A percentile compares a stretch with the other conserved stretches of the same genome.
phyloP scores from a whole-genome alignment of 1,140 invertebrate species.

The Procambarus virginalis region DNA sequence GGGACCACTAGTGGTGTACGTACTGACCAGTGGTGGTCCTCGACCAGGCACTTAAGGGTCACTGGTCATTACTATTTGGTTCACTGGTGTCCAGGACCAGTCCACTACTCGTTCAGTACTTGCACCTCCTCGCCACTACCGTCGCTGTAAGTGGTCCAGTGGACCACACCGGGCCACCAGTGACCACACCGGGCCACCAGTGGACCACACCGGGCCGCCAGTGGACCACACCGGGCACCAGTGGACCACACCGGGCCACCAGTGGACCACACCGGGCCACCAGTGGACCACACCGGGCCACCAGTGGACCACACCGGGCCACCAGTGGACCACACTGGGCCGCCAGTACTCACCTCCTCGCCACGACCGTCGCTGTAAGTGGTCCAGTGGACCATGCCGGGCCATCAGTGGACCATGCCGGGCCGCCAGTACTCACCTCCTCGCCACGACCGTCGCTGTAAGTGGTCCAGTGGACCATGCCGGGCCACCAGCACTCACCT shows the following conservation, averaged over 20 bases:
- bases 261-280: constrained; percentile 72
- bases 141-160: not conserved
- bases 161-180: not conserved
- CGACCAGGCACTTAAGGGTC: too few species aligned
- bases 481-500: not conserved
- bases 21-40: too few species aligned
- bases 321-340: constrained; percentile 76
- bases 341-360: constrained; percentile 74
- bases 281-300: not conserved
- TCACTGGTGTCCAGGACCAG: too few species aligned
- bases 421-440: constrained; percentile 16
- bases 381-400: constrained; percentile 2
- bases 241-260: not conserved
- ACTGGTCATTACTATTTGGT: too few species aligned
- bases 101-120: too few species aligned
- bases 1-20: too few species aligned
- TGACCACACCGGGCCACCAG: not conserved
- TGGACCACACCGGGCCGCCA: not conserved
- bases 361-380: constrained; percentile 33
- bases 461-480: not conserved
- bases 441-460: constrained; percentile 24
- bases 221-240: constrained; percentile 76
- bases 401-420: constrained; percentile 1
- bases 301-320: constrained; percentile 76
- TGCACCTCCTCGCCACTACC: not conserved